Conservation (phyloP, 2,888 invertebrate species). For the Drosophila putrida region DNA sequence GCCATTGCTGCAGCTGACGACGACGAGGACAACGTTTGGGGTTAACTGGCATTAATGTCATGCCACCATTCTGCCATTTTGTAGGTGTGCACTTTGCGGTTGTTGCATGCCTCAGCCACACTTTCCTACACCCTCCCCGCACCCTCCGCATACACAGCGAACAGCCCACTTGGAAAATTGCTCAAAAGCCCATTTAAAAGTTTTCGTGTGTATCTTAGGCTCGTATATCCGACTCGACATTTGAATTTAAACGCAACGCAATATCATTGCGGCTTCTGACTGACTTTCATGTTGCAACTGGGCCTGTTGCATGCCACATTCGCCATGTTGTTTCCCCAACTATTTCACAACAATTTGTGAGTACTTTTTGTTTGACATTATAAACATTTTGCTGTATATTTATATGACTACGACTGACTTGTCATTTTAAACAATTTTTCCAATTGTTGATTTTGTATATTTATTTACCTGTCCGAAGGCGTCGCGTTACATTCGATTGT, state of each 20-base stretch:
- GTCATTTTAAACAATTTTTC: slow-evolving; percentile 31
- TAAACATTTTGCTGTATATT: slow-evolving; percentile 1
- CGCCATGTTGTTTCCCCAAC: slow-evolving; percentile 32
- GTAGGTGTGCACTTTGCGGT: slow-evolving; percentile 69
- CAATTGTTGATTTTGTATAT: slow-evolving; percentile 30
- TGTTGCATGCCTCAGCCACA: slow-evolving; percentile 41
- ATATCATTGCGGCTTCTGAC: slow-evolving; percentile 21
- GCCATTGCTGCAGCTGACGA: slow-evolving; percentile 70
- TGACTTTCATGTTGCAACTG: slow-evolving; percentile 11
- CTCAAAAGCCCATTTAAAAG: slow-evolving; percentile 68
- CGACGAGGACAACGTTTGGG: slow-evolving; percentile 72
- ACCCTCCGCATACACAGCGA: not conserved
- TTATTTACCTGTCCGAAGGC: slow-evolving; percentile 7
- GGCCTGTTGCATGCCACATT: slow-evolving; percentile 52
- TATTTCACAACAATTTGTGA: slow-evolving; percentile 43
- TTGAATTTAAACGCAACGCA: slow-evolving; percentile 45
- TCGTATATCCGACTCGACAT: slow-evolving; percentile 29
- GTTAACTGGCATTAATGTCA: slow-evolving; percentile 82
- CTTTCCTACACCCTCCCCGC: not conserved
- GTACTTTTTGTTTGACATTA: slow-evolving; percentile 10
- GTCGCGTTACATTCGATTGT: slow-evolving; percentile 20
- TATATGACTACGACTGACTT: slow-evolving; percentile 32
- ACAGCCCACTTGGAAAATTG: slow-evolving; percentile 68
- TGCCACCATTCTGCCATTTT: slow-evolving; percentile 64
- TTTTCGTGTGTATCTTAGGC: slow-evolving; percentile 51